Evolutionary conservation across 2,113 vertebrate genomes (phyloP), one percentile per base, ranked within the genome.

Genomic region (Athene noctua): DNA sequence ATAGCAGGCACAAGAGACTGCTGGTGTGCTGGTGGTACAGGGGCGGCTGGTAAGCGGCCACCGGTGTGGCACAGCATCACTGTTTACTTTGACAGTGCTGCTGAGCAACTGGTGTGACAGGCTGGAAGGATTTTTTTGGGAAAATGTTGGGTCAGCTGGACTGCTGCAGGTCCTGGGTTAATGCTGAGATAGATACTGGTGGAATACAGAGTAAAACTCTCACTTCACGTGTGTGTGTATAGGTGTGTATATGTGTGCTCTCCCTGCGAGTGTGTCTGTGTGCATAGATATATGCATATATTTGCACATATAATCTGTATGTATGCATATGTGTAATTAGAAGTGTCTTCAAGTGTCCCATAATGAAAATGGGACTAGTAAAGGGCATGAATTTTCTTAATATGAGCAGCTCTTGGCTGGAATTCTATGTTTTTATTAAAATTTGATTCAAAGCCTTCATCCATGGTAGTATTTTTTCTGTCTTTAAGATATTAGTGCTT

Each of bases 311-410:
- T 46, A 46, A 18, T 46, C 44, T 15, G 30, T 8, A 20, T 30
- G 7, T 22, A 5, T 8, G 3, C 4, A 5, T 6, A 8, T 2
- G 1, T 5, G 7, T 5, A 15, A 29, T 18, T 27, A 13, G 13
- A 44, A 57, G 44, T 2, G 17, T 14, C 59, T 74, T 9, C 2
- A 5, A 26, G 29, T 8, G 18, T 58, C 73, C 75, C 27, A 4
- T 6, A 82, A 9, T 14, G 58, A 7, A 52, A 34, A 8, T 0
- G 2, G 34, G 67, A 27, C 63, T 62, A 16, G 15, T 6, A 42
- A 51, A 90, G 44, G 19, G 32, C 2, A 5, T 36, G 66, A 88
- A 80, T 57, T 49, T 47, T n/a, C 85, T 44, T 27, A 32, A 25
- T 12, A 29, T 62, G 1, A 88, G 49, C 27, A 1, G 11, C 26